phyloP scores from a whole-genome alignment of 2,888 invertebrate species.

The Parascotia fuliginaria region DNA sequence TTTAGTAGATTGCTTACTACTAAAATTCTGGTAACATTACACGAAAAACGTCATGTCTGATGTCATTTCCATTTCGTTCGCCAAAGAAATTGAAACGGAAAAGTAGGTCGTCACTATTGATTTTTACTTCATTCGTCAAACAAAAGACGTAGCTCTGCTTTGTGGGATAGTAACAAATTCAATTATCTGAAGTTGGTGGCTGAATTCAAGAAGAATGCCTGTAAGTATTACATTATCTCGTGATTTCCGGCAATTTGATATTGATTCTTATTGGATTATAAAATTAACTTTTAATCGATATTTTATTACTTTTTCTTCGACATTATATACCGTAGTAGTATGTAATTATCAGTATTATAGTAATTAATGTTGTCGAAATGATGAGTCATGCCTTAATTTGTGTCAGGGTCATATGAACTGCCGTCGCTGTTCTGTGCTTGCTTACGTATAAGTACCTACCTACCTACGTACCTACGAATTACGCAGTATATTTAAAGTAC shows the following conservation, averaged over 20 bases:
- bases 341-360: constrained; percentile 5
- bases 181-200: constrained; percentile 53
- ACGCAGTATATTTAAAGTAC: constrained; percentile 42
- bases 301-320: too few species aligned
- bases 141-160: constrained; percentile 59
- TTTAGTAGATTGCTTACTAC: constrained; percentile 19
- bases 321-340: too few species aligned
- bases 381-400: constrained; percentile 49
- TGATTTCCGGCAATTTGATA: constrained; percentile 58
- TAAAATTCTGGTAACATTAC: constrained; percentile 47
- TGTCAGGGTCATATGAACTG: constrained; percentile 61
- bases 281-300: too few species aligned
- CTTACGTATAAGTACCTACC: constrained; percentile 57
- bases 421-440: constrained; percentile 40
- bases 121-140: constrained; percentile 72
- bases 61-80: constrained; percentile 62
- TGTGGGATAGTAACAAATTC: constrained; percentile 51
- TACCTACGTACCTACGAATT: constrained; percentile 35
- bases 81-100: constrained; percentile 59
- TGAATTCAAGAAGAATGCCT: constrained; percentile 68
- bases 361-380: constrained; percentile 12
- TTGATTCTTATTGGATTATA: constrained; percentile 33
- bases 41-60: constrained; percentile 59
- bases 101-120: constrained; percentile 80
- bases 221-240: constrained; percentile 60